phyloP scores from a whole-genome alignment of 2,797 vertebrate genomes.

The Tolypeutes matacus region DNA sequence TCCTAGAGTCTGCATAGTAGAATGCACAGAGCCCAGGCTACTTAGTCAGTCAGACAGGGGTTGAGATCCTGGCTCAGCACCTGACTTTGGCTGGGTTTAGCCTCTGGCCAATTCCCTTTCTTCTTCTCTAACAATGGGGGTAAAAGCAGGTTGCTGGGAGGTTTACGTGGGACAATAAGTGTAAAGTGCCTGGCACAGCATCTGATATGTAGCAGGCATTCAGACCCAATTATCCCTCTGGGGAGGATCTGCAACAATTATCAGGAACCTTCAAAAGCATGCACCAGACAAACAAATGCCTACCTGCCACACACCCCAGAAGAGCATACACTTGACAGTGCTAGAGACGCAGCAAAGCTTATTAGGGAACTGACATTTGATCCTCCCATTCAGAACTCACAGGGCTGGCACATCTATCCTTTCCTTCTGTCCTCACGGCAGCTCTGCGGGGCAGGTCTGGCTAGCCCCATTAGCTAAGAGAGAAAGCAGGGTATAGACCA shows the following conservation, averaged over 20 bases:
- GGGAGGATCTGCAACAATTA: constrained; percentile 65
- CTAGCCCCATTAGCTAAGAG: not conserved
- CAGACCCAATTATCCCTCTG: constrained; percentile 51
- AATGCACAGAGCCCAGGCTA: not conserved
- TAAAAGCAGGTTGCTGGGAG: not conserved
- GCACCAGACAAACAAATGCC: not conserved
- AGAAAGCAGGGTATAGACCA: not conserved
- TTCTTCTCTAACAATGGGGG: not conserved
- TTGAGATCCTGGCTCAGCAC: not conserved
- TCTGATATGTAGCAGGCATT: not conserved
- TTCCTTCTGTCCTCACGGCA: not conserved
- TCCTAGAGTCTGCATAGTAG: not conserved
- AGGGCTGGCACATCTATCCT: not conserved
- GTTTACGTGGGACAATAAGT: not conserved
- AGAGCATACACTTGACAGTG: not conserved
- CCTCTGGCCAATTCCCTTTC: not conserved
- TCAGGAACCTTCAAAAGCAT: constrained; percentile 51
- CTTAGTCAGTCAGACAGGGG: not conserved
- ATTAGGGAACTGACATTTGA: not conserved
- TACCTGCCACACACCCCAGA: too few relatives aligned
- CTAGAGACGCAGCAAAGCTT: not conserved
- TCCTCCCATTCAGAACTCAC: not conserved
- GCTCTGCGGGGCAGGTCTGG: not conserved
- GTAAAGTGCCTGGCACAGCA: not conserved
- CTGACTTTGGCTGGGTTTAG: not conserved